Base-by-base conservation (phyloP, 35 echinoderm and acorn worm species). In the Ophioderma brevispina region DNA sequence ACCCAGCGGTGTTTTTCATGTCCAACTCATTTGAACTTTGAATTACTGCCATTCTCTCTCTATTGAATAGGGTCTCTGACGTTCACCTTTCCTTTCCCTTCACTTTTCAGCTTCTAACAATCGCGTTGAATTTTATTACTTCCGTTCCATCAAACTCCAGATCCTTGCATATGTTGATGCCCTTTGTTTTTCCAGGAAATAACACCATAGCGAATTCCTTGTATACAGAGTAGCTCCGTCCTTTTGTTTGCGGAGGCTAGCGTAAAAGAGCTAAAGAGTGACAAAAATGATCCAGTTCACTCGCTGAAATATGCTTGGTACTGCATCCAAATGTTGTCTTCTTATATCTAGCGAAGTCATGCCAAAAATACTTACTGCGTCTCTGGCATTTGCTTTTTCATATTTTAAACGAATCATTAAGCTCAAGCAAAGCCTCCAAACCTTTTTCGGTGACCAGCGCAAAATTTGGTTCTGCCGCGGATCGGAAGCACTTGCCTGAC, bases 161-260 rank as follows among this genome's bases (percentile, higher is more conserved):
- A 78, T 34, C 76, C 18, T 86, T 86, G 15, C 35, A 21, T 25
- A 92, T 86, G 64, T 92, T 76, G 33, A 39, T 37, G 28, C 79
- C 75, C 14, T n/a, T 77, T 35, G 75, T 31, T 3, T 75, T 39
- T n/a, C n/a, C 80, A 80, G 82, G 25, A 83, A 86, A 86, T 38
- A 2, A 92, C 64, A 19, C 90, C 90, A 80, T 86, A 92, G 21
- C 77, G 75, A 36, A 92, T 92, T 77, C 63, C 64, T 63, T 92
- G 83, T 80, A 83, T 92, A 92, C 35, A 88, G 35, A 36, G 40
- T 79, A 14, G n/a, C n/a, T n/a, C 91, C 85, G 31, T 87, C 91
- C 23, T 87, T 33, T 46, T n/a, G n/a, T n/a, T 82, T 93, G n/a
- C 79, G 35, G 4, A 83, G 19, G 5, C 38, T 33, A n/a, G 40